These are phyloP conservation scores for Callyntrura sp. DNA, from an alignment of 2,888 invertebrate species.

Conservation along the genomic window DNA sequence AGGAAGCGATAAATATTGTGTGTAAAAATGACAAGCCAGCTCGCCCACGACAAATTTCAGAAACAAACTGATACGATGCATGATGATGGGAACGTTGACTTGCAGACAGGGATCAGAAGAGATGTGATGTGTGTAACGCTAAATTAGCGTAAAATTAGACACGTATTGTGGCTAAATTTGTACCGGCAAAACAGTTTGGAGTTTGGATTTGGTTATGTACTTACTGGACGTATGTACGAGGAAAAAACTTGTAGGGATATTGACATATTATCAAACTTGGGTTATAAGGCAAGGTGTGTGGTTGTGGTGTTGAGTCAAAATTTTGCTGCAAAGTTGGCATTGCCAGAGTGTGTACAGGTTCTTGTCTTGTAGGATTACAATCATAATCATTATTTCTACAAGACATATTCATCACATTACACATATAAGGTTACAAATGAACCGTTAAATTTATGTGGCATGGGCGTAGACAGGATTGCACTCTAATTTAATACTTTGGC, in stretches of 20 bases:
- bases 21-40: background rate
- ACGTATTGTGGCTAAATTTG: background rate
- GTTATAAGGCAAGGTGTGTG: no score
- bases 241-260: no score
- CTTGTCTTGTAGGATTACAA: background rate
- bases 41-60: conserved; percentile 7
- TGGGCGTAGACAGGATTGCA: conserved; percentile 43
- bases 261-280: no score
- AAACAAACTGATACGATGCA: conserved; percentile 7
- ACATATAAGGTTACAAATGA: conserved; percentile 29
- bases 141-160: background rate
- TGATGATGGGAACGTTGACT: conserved; percentile 12
- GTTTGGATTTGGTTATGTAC: background rate
- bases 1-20: background rate
- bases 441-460: conserved; percentile 14
- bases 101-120: background rate
- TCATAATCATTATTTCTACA: conserved; percentile 10
- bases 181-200: background rate
- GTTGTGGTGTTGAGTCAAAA: no score
- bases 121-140: background rate
- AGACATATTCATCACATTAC: conserved; percentile 16
- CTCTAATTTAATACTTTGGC: conserved; percentile 39
- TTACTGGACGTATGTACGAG: background rate
- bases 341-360: background rate
- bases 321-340: no score